Evolutionary conservation across 2,797 vertebrate species (phyloP).

Genomic region (Enteromius unitaeniatus): DNA sequence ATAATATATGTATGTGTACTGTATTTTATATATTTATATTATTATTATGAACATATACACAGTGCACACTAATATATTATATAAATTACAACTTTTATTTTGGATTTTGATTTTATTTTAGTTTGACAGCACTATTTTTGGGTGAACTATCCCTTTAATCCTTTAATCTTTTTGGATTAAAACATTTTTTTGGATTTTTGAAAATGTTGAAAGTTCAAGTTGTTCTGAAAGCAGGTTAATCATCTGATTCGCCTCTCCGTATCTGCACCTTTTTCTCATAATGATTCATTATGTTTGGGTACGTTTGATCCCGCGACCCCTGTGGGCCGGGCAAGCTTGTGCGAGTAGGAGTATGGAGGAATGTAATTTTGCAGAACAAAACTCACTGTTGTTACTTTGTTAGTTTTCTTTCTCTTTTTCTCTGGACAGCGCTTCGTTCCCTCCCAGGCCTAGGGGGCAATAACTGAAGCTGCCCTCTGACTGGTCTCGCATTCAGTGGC

Average conservation of each 20-base stretch:
- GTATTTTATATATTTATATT: too few relatives aligned
- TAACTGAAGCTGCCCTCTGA: constrained; percentile 49
- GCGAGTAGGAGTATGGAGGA: constrained; percentile 46
- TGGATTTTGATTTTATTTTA: too few relatives aligned
- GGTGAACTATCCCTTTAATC: not conserved
- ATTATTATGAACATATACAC: too few relatives aligned
- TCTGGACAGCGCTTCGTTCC: constrained; percentile 8
- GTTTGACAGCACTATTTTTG: not conserved
- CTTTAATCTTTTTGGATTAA: too few relatives aligned
- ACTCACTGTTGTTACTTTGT: constrained; percentile 29
- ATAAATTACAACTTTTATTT: too few relatives aligned
- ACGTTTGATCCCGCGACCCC: constrained; percentile 16
- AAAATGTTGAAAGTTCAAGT: not conserved
- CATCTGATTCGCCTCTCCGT: not conserved
- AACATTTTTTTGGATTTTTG: too few relatives aligned
- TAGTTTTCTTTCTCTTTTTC: constrained; percentile 15
- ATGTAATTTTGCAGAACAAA: constrained; percentile 43
- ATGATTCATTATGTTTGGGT: constrained; percentile 7
- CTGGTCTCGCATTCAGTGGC: constrained; percentile 35
- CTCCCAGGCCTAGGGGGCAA: constrained; percentile 17
- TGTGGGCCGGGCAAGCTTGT: constrained; percentile 26
- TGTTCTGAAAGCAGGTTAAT: not conserved
- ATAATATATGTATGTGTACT: too few relatives aligned
- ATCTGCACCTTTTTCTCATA: not conserved
- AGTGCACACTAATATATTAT: too few relatives aligned